These are phyloP conservation scores for Neopipo cinnamomea DNA, from an alignment of 2,113 vertebrate species.

Conservation along the genomic window DNA sequence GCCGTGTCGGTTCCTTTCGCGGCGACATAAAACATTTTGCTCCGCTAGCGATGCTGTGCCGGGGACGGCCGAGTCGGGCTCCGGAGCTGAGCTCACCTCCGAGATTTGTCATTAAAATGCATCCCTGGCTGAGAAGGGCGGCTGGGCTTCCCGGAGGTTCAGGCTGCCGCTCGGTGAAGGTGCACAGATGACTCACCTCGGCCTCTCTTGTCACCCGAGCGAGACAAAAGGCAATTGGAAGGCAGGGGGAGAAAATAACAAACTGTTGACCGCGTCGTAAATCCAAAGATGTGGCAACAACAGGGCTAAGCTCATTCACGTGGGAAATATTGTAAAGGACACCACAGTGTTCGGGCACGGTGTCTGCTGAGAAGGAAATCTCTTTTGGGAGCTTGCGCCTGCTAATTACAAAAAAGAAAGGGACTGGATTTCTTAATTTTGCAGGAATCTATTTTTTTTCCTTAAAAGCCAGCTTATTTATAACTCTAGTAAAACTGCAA, in stretches of 20 bases:
- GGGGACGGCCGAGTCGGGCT: neutral
- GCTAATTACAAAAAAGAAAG: neutral
- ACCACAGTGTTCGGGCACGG: neutral
- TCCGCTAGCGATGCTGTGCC: neutral
- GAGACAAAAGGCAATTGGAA: slow-evolving; percentile 6
- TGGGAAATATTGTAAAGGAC: slow-evolving; percentile 34
- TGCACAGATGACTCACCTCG: neutral
- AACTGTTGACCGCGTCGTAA: slow-evolving; percentile 33
- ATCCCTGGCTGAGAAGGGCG: neutral
- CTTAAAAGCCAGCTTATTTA: neutral
- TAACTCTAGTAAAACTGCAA: neutral
- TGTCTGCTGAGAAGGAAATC: slow-evolving; percentile 1
- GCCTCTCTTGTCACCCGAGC: neutral
- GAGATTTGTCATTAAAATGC: neutral
- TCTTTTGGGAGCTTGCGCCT: slow-evolving; percentile 19
- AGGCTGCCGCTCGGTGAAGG: neutral
- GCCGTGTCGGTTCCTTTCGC: slow-evolving; percentile 28
- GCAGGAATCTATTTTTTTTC: neutral
- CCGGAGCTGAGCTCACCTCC: neutral
- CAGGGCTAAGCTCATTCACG: neutral
- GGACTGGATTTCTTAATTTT: slow-evolving; percentile 18
- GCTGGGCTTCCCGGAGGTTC: neutral
- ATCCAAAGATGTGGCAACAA: neutral
- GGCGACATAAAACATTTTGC: slow-evolving; percentile 19
- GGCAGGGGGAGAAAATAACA: slow-evolving; percentile 22